Conservation (phyloP, 35 echinoderm and acorn worm genomes). For the Lytechinus variegatus region DNA sequence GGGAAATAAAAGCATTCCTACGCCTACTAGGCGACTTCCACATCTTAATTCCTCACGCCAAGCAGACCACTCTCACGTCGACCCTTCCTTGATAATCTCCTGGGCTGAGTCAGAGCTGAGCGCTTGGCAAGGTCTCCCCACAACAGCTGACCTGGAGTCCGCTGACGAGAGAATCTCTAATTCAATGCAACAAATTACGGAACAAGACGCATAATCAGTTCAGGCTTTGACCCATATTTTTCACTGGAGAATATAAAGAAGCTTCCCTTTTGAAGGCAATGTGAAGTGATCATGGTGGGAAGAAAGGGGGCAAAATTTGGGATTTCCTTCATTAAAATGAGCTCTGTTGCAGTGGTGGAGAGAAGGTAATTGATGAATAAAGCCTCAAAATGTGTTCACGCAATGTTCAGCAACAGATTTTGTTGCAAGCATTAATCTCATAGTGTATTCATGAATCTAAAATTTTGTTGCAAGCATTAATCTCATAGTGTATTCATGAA, state of each 20-base stretch:
- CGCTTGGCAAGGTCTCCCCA: neutral
- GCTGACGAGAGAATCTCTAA: conserved; percentile 23
- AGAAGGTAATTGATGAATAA: neutral
- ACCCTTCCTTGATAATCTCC: neutral
- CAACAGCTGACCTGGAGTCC: conserved; percentile 1
- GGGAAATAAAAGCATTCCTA: neutral
- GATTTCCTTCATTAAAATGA: neutral
- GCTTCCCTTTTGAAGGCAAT: neutral
- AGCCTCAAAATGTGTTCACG: too few species aligned
- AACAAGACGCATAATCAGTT: conserved; percentile 7
- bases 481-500: too few species aligned
- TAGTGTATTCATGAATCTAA: too few species aligned
- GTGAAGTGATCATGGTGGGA: neutral
- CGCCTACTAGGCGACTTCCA: neutral
- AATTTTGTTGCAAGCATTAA: neutral
- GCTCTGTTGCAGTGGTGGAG: neutral
- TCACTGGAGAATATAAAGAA: neutral
- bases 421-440: too few species aligned
- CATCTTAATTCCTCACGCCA: neutral
- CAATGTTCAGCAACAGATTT: too few species aligned
- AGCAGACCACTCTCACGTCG: neutral
- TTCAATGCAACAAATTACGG: conserved; percentile 33
- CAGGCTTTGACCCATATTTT: neutral
- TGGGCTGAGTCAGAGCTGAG: neutral
- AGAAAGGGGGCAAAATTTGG: neutral